phyloP scores from a whole-genome alignment of 2,888 invertebrate genomes.

The Deroplatys truncata region DNA sequence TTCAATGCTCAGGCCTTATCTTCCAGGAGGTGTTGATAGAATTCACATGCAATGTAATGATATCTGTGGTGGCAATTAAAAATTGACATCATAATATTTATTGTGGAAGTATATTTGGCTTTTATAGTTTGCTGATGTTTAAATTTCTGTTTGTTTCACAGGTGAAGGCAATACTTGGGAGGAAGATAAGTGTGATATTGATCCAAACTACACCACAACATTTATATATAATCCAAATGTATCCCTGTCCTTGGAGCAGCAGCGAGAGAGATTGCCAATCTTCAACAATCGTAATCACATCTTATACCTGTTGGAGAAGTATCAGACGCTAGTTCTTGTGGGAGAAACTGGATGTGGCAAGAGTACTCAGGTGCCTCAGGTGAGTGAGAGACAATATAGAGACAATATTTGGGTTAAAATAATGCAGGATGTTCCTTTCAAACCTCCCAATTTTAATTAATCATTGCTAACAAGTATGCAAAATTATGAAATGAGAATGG shows the following conservation, averaged over 20 bases:
- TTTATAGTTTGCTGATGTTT: no score
- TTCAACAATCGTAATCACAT: conserved; percentile 82
- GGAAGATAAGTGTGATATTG: conserved; percentile 51
- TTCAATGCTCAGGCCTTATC: no score
- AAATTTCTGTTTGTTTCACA: neutral
- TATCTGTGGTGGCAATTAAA: no score
- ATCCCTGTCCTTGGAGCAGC: conserved; percentile 76
- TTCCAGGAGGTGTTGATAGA: no score
- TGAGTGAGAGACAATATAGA: conserved; percentile 44
- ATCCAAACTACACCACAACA: conserved; percentile 53
- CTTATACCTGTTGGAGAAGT: conserved; percentile 82
- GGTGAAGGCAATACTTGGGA: conserved; percentile 32
- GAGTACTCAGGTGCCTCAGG: conserved; percentile 93
- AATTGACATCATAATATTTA: no score
- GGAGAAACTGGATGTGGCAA: conserved; percentile 97
- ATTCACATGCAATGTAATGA: no score
- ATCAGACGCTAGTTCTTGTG: conserved; percentile 80
- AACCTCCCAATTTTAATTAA: no score
- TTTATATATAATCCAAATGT: conserved; percentile 84
- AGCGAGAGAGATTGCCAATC: conserved; percentile 82
- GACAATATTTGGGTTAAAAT: neutral
- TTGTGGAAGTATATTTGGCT: no score
- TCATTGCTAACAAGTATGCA: no score
- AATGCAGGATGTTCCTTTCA: no score
- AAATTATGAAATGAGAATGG: no score